Base-by-base conservation (phyloP, 2,888 invertebrate genomes). In the Chromoteleia sp. region DNA sequence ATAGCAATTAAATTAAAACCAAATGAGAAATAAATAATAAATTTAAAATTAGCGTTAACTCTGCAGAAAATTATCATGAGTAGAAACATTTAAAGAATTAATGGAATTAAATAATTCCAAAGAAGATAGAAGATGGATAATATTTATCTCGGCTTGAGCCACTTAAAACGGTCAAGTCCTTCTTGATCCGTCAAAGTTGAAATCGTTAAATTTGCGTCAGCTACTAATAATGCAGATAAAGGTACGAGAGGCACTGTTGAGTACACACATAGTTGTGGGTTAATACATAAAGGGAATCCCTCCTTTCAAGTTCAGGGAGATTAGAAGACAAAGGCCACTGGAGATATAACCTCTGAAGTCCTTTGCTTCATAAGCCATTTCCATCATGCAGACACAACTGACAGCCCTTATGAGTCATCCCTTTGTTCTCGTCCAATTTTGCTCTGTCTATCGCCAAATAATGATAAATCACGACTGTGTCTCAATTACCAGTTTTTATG, bases 261-360 rank as follows among this genome's bases (percentile, higher is more conserved):
- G 58, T 70, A 36, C 41, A 70, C 58, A 36, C 70, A 41, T 70
- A 36, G 68, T 43, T 33, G 56, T n/a, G 33, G 45, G 56, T 63
- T 61, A 59, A 63, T 63, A 19, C 33, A 43, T n/a, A 67, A 58
- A 75, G 58, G 59, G 30, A 14, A 54, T 52, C 5, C 21, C 17
- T 73, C 50, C 61, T 43, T 59, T 59, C 30, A 50, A 65, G 56
- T 74, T 56, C 39, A 58, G 36, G 48, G 43, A 79, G 63, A 79
- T 67, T 67, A 59, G 59, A 54, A 65, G 79, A 79, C 73, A 74
- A 68, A 74, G 79, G 61, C 59, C 61, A 61, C 7, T 1, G 45
- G 33, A 61, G 52, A 61, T 61, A 68, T 21, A 59, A 59, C 68
- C 63, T 61, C 25, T 25, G 45, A 63, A 70, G 63, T 70, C 63